A percentile compares a stretch with the other conserved stretches of the same genome.
Evolutionary conservation across 2,888 invertebrate genomes (phyloP).

Genomic region (Petrolisthes manimaculis): DNA sequence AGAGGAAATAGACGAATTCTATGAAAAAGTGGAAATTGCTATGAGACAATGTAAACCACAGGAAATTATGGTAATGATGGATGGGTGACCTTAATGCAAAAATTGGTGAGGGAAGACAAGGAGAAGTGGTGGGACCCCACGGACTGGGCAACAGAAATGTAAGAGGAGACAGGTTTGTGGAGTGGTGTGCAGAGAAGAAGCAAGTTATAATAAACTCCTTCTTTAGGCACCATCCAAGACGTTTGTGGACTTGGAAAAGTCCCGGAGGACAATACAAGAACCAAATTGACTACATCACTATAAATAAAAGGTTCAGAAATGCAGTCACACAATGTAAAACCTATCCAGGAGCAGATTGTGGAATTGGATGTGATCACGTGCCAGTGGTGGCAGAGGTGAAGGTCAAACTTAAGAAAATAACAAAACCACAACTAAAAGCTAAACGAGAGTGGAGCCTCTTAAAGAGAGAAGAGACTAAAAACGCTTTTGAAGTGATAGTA

Average conservation of each 20-base stretch:
- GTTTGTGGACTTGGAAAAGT: background rate
- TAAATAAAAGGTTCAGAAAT: background rate
- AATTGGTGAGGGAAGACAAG: background rate
- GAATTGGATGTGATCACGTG: background rate
- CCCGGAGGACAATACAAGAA: background rate
- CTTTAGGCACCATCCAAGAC: background rate
- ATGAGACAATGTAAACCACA: background rate
- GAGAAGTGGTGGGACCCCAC: background rate
- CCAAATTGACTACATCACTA: background rate
- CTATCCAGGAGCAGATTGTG: slow-evolving; percentile 11
- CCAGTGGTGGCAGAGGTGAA: background rate
- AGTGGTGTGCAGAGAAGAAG: background rate
- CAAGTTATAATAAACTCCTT: background rate
- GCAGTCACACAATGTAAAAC: background rate
- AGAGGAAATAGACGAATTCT: background rate
- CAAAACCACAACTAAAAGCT: background rate
- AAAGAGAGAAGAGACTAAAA: background rate
- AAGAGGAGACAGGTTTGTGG: background rate
- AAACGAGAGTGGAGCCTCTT: background rate
- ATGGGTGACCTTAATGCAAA: slow-evolving; percentile 16
- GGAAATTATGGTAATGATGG: background rate
- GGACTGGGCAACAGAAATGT: background rate
- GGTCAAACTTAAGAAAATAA: too few relatives aligned
- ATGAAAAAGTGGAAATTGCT: background rate
- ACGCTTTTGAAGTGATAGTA: background rate